Percentiles rank a stretch among this genome's conserved stretches.
These are phyloP conservation scores for Stegostoma tigrinum DNA, from an alignment of 2,113 vertebrate genomes.

Conservation along the genomic window DNA sequence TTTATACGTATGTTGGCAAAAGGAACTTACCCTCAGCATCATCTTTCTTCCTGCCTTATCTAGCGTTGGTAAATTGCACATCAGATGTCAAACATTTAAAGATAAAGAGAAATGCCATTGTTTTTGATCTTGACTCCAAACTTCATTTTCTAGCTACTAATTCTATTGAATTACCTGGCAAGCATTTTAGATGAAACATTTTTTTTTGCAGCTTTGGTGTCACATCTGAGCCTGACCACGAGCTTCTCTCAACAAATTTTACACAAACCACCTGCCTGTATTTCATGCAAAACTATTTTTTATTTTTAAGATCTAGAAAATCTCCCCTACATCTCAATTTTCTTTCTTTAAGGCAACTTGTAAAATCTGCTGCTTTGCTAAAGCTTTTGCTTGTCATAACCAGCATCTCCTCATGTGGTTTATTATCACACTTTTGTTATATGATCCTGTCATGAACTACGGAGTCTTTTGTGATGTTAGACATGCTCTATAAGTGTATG, in stretches of 20 bases:
- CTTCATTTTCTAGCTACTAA: neutral
- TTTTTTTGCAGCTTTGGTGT: neutral
- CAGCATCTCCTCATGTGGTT: neutral
- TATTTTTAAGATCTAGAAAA: neutral
- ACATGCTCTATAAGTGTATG: neutral
- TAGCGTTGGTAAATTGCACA: too few relatives aligned
- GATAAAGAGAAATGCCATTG: too few relatives aligned
- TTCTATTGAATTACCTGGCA: neutral
- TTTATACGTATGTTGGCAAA: too few relatives aligned
- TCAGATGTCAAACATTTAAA: too few relatives aligned
- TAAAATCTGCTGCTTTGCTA: neutral
- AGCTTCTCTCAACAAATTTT: neutral
- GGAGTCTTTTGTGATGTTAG: neutral
- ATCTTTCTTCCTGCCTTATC: too few relatives aligned
- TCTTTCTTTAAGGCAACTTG: neutral
- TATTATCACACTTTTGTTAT: neutral
- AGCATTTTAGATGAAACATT: neutral
- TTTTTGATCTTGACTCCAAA: too few relatives aligned
- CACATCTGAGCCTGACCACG: neutral
- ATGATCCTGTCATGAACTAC: neutral
- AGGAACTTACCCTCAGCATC: too few relatives aligned
- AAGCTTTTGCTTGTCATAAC: neutral
- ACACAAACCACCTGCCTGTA: neutral
- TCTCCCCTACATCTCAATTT: neutral
- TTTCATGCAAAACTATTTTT: too few relatives aligned